Evolutionary conservation across 2,888 invertebrate species (phyloP).

Genomic region (Scaeva pyrastri): DNA sequence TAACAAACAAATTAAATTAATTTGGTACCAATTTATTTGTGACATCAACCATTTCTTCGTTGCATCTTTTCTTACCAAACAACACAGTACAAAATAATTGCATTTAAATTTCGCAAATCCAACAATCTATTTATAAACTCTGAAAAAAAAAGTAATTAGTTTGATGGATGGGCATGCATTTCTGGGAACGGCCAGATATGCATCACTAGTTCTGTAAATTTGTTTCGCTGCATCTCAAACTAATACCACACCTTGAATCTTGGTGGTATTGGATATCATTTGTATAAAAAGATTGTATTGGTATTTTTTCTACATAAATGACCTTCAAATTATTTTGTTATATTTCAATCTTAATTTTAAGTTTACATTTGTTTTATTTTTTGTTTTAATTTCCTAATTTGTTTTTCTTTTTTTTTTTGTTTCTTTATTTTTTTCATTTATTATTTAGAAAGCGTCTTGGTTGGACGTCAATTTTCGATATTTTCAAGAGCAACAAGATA

Average conservation of each 20-base stretch:
- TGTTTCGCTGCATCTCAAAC: slow-evolving; percentile 7
- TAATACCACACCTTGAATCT: neutral
- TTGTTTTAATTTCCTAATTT: neutral
- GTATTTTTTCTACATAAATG: neutral
- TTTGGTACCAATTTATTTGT: neutral
- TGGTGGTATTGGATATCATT: neutral
- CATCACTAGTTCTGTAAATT: slow-evolving; percentile 59
- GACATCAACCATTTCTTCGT: neutral
- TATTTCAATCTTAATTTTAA: slow-evolving; percentile 1
- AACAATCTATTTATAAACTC: slow-evolving; percentile 42
- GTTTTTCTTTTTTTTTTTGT: slow-evolving; percentile 48
- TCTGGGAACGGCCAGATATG: slow-evolving; percentile 63
- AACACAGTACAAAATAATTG: neutral
- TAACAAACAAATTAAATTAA: neutral
- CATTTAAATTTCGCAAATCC: slow-evolving; percentile 38
- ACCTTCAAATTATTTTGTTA: too few species aligned
- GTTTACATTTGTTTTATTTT: slow-evolving; percentile 56
- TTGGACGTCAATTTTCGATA: slow-evolving; percentile 81
- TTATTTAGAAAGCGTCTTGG: slow-evolving; percentile 83
- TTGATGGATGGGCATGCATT: slow-evolving; percentile 63
- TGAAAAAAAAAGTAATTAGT: slow-evolving; percentile 37
- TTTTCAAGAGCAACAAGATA: slow-evolving; percentile 81
- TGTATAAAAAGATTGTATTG: neutral
- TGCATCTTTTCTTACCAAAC: neutral
- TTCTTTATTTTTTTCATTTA: slow-evolving; percentile 77